Conservation (phyloP, 1,140 invertebrate genomes). For the Dinoponera quadriceps region DNA sequence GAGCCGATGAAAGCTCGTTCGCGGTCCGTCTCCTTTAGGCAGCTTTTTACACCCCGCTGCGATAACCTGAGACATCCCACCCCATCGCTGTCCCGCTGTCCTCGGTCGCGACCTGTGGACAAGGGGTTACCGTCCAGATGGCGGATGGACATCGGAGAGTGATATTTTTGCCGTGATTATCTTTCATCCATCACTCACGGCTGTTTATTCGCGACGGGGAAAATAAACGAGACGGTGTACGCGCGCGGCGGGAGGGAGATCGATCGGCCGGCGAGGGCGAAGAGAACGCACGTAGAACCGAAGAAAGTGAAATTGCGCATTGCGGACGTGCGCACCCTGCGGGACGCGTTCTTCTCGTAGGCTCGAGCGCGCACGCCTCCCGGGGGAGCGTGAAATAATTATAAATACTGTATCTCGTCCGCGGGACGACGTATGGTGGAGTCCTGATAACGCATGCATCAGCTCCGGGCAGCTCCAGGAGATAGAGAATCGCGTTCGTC, state of each 20-base stretch:
- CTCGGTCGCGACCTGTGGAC: neutral
- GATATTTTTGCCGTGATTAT: constrained; percentile 14
- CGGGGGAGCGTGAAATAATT: neutral
- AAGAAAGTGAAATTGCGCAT: too few species aligned
- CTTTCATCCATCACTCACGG: neutral
- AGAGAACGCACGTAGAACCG: too few species aligned
- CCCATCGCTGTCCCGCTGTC: too few species aligned
- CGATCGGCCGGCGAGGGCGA: too few species aligned
- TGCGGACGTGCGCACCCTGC: too few species aligned
- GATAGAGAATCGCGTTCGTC: constrained; percentile 15
- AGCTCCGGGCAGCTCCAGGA: constrained; percentile 7
- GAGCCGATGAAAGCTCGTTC: constrained; percentile 10
- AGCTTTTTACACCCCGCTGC: constrained; percentile 17
- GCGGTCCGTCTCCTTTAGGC: neutral
- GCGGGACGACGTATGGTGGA: neutral
- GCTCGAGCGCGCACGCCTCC: too few species aligned
- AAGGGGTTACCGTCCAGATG: neutral
- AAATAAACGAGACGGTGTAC: neutral
- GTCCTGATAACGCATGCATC: constrained; percentile 20
- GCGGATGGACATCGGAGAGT: neutral
- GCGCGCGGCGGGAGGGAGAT: too few species aligned
- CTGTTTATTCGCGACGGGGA: neutral
- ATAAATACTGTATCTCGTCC: constrained; percentile 2
- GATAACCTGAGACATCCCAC: constrained; percentile 4
- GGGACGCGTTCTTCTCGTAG: too few species aligned